phyloP scores from a whole-genome alignment of 2,113 vertebrate genomes.

The Gymnorhina tibicen region DNA sequence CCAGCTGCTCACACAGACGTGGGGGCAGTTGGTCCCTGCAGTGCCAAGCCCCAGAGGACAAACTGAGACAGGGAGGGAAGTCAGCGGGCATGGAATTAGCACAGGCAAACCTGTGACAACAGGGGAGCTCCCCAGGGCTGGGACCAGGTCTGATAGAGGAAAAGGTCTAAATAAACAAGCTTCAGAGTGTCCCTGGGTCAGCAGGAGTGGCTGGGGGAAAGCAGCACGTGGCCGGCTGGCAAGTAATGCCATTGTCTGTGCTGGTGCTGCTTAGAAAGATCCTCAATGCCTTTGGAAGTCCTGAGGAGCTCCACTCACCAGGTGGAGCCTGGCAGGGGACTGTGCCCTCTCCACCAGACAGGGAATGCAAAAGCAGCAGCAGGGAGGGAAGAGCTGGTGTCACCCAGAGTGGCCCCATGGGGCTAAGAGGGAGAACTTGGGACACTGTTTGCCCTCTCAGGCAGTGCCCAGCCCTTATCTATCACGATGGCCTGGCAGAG shows the following conservation, averaged over 20 bases:
- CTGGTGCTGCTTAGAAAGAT: background rate
- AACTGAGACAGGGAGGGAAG: background rate
- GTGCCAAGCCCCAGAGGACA: conserved; percentile 1
- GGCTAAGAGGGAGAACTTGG: background rate
- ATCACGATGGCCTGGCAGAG: background rate
- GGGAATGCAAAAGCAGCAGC: background rate
- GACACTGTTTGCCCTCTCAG: background rate
- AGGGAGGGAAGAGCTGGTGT: background rate
- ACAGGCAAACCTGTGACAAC: background rate
- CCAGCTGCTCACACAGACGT: background rate
- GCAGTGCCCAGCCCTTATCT: background rate
- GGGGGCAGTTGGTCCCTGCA: conserved; percentile 28
- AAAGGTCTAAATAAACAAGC: background rate
- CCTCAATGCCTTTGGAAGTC: background rate
- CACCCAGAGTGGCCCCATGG: background rate
- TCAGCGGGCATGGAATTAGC: background rate
- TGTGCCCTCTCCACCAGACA: background rate
- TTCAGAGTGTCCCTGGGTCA: background rate
- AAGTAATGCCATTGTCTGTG: background rate
- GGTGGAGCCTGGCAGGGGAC: background rate
- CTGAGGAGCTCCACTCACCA: background rate
- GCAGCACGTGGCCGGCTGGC: background rate
- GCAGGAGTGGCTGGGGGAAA: background rate
- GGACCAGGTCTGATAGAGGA: background rate
- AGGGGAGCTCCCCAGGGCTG: background rate